These are phyloP conservation scores for Phyllotis vaccarum DNA, from an alignment of 2,797 vertebrate species.

Conservation along the genomic window DNA sequence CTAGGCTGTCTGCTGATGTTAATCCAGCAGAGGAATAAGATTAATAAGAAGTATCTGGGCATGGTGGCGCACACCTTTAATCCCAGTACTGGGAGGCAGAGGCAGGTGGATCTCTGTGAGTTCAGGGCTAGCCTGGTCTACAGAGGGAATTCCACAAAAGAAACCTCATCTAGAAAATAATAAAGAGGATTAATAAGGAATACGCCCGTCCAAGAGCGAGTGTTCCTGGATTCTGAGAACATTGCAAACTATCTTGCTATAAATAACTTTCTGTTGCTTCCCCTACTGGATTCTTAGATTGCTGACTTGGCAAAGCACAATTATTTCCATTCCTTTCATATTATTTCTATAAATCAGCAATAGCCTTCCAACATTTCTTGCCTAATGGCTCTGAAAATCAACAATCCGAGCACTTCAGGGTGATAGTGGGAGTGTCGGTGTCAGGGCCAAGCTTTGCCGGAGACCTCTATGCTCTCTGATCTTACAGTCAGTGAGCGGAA, in stretches of 20 bases:
- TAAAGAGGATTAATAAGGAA: constrained; percentile 3
- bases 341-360: constrained; percentile 70
- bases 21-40: neutral
- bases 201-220: constrained; percentile 1
- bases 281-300: constrained; percentile 76
- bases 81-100: neutral
- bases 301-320: constrained; percentile 76
- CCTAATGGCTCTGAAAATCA: constrained; percentile 73
- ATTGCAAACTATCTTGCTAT: constrained; percentile 50
- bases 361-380: constrained; percentile 70
- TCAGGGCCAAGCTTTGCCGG: constrained; percentile 45
- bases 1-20: neutral
- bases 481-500: neutral
- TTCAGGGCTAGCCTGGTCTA: neutral
- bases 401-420: constrained; percentile 45
- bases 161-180: neutral
- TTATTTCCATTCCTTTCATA: constrained; percentile 69
- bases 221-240: constrained; percentile 65
- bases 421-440: constrained; percentile 7
- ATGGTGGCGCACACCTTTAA: neutral
- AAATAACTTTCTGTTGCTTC: constrained; percentile 72
- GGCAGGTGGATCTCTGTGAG: neutral
- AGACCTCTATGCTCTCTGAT: neutral
- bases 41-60: constrained; percentile 15
- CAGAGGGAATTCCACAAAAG: neutral